Evolutionary conservation across 2,797 vertebrate genomes (phyloP).

Genomic region (Gobionotothen gibberifrons): DNA sequence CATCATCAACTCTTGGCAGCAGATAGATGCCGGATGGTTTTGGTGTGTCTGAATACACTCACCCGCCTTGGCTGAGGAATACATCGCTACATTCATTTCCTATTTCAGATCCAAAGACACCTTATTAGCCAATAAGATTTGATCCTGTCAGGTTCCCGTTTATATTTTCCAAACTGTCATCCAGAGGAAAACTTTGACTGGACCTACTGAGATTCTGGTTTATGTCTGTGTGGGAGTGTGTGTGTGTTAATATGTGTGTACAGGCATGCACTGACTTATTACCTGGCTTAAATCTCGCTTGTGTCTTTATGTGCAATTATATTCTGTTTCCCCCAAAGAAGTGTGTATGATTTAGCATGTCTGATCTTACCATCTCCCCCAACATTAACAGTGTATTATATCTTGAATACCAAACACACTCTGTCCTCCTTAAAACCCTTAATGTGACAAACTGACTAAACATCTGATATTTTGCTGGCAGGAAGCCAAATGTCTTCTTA

Average conservation of each 20-base stretch:
- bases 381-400: slow-evolving; percentile 4
- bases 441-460: slow-evolving; percentile 1
- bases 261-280: neutral
- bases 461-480: neutral
- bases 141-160: slow-evolving; percentile 8
- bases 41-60: slow-evolving; percentile 1
- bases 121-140: slow-evolving; percentile 8
- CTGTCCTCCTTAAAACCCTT: neutral
- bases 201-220: slow-evolving; percentile 10
- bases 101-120: slow-evolving; percentile 2
- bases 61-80: neutral
- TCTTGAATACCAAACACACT: slow-evolving; percentile 32
- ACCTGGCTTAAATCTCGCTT: neutral
- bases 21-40: neutral
- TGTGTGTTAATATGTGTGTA: neutral
- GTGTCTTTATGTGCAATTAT: slow-evolving; percentile 3
- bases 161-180: slow-evolving; percentile 16
- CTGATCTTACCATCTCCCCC: neutral
- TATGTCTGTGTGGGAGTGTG: neutral
- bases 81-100: neutral
- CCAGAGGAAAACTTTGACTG: slow-evolving; percentile 12
- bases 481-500: slow-evolving; percentile 8
- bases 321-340: neutral
- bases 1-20: neutral
- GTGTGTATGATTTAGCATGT: neutral